phyloP scores from a whole-genome alignment of 2,113 vertebrate genomes.

The Rhinogobius similis region DNA sequence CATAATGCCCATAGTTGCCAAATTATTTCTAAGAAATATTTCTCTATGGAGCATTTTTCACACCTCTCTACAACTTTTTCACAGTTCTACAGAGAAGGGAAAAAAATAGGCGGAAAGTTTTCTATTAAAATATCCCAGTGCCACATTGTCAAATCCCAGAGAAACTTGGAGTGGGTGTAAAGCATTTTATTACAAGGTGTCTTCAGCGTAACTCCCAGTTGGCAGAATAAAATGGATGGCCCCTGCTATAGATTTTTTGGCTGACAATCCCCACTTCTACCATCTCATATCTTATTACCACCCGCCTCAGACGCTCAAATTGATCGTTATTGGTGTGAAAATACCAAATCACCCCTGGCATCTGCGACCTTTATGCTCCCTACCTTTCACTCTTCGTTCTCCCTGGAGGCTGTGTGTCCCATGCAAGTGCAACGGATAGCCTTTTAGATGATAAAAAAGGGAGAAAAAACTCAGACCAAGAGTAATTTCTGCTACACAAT shows the following conservation, averaged over 20 bases:
- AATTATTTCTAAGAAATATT: background rate
- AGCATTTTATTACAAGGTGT: slow-evolving; percentile 21
- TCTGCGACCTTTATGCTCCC: slow-evolving; percentile 66
- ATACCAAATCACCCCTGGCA: slow-evolving; percentile 52
- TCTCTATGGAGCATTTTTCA: background rate
- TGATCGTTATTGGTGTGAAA: slow-evolving; percentile 68
- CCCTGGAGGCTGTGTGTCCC: slow-evolving; percentile 16
- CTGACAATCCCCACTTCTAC: slow-evolving; percentile 64
- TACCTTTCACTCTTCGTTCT: slow-evolving; percentile 51
- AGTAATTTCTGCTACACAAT: slow-evolving; percentile 41
- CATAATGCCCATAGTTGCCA: background rate
- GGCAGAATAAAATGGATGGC: slow-evolving; percentile 61
- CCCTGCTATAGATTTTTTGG: slow-evolving; percentile 65
- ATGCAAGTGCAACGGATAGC: slow-evolving; percentile 29
- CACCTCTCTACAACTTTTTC: background rate
- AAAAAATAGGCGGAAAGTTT: slow-evolving; percentile 17
- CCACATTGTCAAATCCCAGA: slow-evolving; percentile 23
- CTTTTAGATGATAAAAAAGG: slow-evolving; percentile 24
- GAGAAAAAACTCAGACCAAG: slow-evolving; percentile 22
- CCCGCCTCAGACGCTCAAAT: slow-evolving; percentile 64
- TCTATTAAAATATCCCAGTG: slow-evolving; percentile 29
- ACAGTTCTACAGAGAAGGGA: background rate
- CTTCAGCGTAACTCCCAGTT: slow-evolving; percentile 52
- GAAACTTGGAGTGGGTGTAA: slow-evolving; percentile 41
- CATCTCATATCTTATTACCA: slow-evolving; percentile 74